Evolutionary conservation across 92 coral and sea anemone species (phyloP), one percentile per base, ranked within the genome.

Genomic region (Palythoa caribaeorum): DNA sequence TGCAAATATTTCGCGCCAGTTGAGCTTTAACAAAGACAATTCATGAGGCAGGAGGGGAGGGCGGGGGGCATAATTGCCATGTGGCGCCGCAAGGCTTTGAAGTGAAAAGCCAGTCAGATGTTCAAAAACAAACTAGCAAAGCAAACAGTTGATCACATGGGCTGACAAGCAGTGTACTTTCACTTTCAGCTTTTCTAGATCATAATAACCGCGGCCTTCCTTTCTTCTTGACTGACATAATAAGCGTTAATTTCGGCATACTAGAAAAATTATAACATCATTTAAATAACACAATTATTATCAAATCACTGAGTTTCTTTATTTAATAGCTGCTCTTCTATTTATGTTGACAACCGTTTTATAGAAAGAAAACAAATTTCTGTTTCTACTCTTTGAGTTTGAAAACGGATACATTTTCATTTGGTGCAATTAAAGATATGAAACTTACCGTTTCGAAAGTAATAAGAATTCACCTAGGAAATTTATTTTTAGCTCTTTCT

Each of bases 1-100:
- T 62, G 73, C 16, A 79, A 79, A 79, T 47, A 38, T 79, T 79
- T 79, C 84, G 71, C 84, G 73, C 84, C 84, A 60, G 54, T 38
- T 79, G 19, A 37, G 52, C 62, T 55, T 2, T 55, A 55, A 11
- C 62, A 55, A 55, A 55, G 62, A 55, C 50, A 6, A 35, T 14
- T 63, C 28, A 5, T 47, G 52, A 44, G 74, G 55, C 17, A 50
- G 76, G 86, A 47, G 86, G 76, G 73, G 85, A 65, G 85, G 75
- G 86, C 59, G 73, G 57, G 85, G 84, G 12, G 10, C 14, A 21
- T 1, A 38, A 40, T 79, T 39, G 5, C 15, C 62, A 66, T 20
- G 76, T 20, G 76, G 63, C 44, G 75, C 75, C 74, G 48, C 21
- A 47, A 76, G 35, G 52, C 40, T 53, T 15, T 55, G 16, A 75